Conservation (phyloP, 1,140 invertebrate species). For the Nephila pilipes region DNA sequence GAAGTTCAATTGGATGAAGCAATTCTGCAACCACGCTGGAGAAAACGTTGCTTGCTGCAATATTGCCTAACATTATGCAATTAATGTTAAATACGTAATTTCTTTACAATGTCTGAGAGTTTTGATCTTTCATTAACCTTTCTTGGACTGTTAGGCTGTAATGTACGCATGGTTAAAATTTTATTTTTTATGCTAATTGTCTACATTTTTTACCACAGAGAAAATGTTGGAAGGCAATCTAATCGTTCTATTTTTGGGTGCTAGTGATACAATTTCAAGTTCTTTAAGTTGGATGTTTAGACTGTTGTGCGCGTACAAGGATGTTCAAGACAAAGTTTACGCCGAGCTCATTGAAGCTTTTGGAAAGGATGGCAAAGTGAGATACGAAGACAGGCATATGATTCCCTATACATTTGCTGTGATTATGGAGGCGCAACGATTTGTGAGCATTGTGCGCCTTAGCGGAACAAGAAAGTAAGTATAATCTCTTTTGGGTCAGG, state of each 20-base stretch:
- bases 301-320: conserved; percentile 51
- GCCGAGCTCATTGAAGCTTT: conserved; percentile 77
- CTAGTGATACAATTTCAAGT: conserved; percentile 67
- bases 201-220: background rate
- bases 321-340: conserved; percentile 77
- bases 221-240: conserved; percentile 52
- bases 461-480: conserved; percentile 50
- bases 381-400: conserved; percentile 76
- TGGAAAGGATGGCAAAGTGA: conserved; percentile 77
- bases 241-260: conserved; percentile 40
- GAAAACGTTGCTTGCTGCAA: too few relatives aligned
- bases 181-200: background rate
- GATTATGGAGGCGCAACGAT: conserved; percentile 78
- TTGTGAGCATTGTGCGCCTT: conserved; percentile 77
- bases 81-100: too few relatives aligned
- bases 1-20: too few relatives aligned
- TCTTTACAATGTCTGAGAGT: too few relatives aligned
- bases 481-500: background rate
- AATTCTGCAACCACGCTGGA: too few relatives aligned
- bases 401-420: conserved; percentile 79
- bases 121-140: too few relatives aligned
- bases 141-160: too few relatives aligned
- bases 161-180: too few relatives aligned
- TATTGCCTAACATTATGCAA: too few relatives aligned
- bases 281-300: conserved; percentile 59